These are phyloP conservation scores for Aleiodes sp. DNA, from an alignment of 1,140 invertebrate genomes.

Conservation along the genomic window DNA sequence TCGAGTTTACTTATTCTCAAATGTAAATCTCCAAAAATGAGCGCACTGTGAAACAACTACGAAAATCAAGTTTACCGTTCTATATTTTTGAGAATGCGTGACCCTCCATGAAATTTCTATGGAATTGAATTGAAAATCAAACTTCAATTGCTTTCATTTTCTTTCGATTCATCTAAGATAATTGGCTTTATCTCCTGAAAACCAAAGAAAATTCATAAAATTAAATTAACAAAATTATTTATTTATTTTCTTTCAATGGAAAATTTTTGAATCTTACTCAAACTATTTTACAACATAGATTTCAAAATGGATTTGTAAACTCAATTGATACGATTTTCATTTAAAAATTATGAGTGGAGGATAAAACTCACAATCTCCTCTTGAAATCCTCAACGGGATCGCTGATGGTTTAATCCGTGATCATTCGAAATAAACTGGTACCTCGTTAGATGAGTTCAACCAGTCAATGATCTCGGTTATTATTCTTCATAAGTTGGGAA, in stretches of 20 bases:
- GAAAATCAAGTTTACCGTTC: slow-evolving; percentile 25
- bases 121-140: background rate
- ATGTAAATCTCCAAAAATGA: background rate
- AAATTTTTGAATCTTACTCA: background rate
- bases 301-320: background rate
- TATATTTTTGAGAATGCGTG: background rate
- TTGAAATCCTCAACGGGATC: too few species aligned
- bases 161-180: too few species aligned
- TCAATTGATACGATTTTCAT: too few species aligned
- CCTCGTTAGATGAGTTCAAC: background rate
- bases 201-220: too few species aligned
- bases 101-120: background rate
- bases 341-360: too few species aligned
- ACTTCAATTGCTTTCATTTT: too few species aligned
- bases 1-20: slow-evolving; percentile 31
- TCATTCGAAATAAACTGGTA: too few species aligned
- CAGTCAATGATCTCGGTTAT: background rate
- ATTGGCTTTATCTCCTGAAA: too few species aligned
- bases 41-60: slow-evolving; percentile 27
- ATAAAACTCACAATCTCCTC: too few species aligned
- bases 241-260: too few species aligned
- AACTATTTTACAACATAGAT: background rate
- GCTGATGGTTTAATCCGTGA: too few species aligned
- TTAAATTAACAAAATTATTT: too few species aligned
- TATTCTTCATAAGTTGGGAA: background rate